phyloP scores from a whole-genome alignment of 2,888 invertebrate genomes.

The Drosophila demipolita region DNA sequence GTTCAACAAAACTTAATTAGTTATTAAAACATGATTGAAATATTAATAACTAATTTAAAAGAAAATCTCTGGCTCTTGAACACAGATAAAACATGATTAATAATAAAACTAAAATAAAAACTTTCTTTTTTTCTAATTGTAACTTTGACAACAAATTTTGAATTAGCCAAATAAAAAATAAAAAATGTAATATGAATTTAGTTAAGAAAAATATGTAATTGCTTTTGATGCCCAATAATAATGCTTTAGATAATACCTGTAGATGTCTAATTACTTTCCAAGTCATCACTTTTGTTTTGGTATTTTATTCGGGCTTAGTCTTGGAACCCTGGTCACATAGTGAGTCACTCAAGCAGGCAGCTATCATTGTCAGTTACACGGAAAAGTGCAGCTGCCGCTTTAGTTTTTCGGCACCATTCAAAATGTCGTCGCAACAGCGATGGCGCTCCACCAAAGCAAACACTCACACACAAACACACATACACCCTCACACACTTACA shows the following conservation, averaged over 20 bases:
- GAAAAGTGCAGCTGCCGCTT: slow-evolving; percentile 70
- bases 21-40: not conserved
- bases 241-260: too few relatives aligned
- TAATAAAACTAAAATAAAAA: not conserved
- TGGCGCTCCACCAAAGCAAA: slow-evolving; percentile 50
- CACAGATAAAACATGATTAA: not conserved
- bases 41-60: not conserved
- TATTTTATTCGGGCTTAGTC: not conserved
- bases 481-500: slow-evolving; percentile 7
- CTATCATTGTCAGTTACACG: slow-evolving; percentile 74
- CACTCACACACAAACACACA: slow-evolving; percentile 14
- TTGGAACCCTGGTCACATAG: slow-evolving; percentile 59
- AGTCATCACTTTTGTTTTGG: not conserved
- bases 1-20: not conserved
- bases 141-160: not conserved
- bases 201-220: too few relatives aligned
- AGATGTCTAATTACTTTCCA: not conserved
- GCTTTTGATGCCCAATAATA: too few relatives aligned
- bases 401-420: slow-evolving; percentile 31
- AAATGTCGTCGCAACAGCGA: slow-evolving; percentile 42
- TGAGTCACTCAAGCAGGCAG: slow-evolving; percentile 61
- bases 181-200: too few relatives aligned
- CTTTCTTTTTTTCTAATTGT: not conserved
- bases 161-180: too few relatives aligned
- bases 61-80: not conserved